Percentiles rank a stretch among this genome's conserved stretches.
Evolutionary conservation across 2,113 vertebrate species (phyloP).

Genomic region (Eulemur macaco): DNA sequence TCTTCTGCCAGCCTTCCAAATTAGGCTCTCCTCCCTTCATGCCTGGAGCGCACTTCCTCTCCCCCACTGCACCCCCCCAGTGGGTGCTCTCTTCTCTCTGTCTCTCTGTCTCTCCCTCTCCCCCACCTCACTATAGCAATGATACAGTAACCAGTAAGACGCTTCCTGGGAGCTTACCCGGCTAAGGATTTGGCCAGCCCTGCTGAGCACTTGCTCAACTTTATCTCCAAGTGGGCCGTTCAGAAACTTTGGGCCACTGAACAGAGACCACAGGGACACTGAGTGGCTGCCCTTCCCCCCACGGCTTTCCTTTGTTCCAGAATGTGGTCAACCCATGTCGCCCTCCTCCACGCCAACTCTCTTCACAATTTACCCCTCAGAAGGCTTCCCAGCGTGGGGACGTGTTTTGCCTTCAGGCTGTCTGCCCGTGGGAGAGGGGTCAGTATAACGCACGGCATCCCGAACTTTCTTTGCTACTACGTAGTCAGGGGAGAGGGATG

Average conservation of each 20-base stretch:
- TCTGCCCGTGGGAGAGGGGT: neutral
- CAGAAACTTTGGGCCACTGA: neutral
- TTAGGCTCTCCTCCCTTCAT: neutral
- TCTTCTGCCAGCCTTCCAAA: neutral
- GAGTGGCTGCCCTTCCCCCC: neutral
- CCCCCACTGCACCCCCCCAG: too few species aligned
- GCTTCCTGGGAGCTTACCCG: neutral
- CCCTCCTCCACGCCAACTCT: neutral
- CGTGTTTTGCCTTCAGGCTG: rapidly evolving
- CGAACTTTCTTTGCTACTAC: neutral
- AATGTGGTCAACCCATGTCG: neutral
- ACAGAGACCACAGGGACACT: neutral
- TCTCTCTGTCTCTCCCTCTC: too few species aligned
- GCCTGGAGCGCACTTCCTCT: neutral
- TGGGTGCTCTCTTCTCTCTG: too few species aligned
- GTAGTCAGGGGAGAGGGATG: neutral
- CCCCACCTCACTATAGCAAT: too few species aligned
- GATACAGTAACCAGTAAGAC: neutral
- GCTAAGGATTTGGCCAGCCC: neutral
- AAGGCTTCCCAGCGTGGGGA: neutral
- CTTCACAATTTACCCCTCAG: neutral
- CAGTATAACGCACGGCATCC: neutral
- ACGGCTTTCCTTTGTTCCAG: neutral
- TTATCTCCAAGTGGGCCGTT: neutral
- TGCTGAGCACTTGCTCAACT: neutral